Conservation (phyloP, 2,888 invertebrate genomes). For the Agrilus biguttatus region DNA sequence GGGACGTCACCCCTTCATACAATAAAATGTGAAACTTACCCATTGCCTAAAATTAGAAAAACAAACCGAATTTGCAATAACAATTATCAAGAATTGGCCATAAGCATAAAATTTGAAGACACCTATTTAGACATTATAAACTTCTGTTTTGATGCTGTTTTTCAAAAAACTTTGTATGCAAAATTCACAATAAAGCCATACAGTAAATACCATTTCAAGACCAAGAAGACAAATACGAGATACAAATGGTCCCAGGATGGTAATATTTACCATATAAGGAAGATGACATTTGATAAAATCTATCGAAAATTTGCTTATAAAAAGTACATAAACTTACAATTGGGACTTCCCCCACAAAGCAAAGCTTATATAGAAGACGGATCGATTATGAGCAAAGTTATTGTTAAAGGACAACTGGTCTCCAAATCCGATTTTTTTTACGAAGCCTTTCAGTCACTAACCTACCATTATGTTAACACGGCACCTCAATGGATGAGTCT, state of each 20-base stretch:
- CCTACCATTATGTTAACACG: constrained; percentile 49
- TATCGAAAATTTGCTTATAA: too few relatives aligned
- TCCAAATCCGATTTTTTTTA: constrained; percentile 50
- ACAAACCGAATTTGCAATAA: constrained; percentile 33
- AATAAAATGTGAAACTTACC: constrained; percentile 30
- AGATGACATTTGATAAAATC: too few relatives aligned
- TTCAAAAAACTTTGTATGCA: constrained; percentile 38
- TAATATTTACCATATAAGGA: too few relatives aligned
- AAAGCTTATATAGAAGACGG: too few relatives aligned
- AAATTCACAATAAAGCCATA: constrained; percentile 30
- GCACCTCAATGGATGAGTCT: constrained; percentile 54
- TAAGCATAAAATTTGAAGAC: constrained; percentile 36
- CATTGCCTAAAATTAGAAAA: constrained; percentile 28
- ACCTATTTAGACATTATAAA: constrained; percentile 35
- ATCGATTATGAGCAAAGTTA: constrained; percentile 6
- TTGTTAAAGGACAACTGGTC: constrained; percentile 46
- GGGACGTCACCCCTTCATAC: constrained; percentile 23
- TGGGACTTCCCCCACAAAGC: too few relatives aligned
- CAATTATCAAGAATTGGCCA: constrained; percentile 25
- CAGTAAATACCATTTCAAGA: too few relatives aligned
- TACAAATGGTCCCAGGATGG: too few relatives aligned
- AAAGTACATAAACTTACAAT: too few relatives aligned
- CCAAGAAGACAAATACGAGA: too few relatives aligned
- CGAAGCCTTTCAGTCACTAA: constrained; percentile 40
- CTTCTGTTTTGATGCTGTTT: constrained; percentile 39